These are phyloP conservation scores for Leptoclinus maculatus DNA, from an alignment of 2,797 vertebrate genomes.

Conservation along the genomic window DNA sequence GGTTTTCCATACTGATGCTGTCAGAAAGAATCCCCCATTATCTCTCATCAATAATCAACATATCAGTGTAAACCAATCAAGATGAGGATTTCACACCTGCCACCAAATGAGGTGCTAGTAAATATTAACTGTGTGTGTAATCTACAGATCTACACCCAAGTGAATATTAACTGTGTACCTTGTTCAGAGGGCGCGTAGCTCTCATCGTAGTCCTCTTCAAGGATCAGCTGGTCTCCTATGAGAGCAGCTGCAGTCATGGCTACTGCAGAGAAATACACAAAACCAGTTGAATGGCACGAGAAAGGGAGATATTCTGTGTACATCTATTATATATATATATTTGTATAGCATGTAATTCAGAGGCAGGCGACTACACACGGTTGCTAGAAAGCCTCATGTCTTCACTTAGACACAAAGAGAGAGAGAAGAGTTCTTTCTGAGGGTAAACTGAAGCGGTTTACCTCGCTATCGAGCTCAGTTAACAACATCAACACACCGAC, in stretches of 20 bases:
- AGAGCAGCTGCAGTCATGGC: conserved; percentile 76
- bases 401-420: too few relatives aligned
- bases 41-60: background rate
- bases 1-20: background rate
- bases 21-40: background rate
- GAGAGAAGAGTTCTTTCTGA: too few relatives aligned
- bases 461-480: background rate
- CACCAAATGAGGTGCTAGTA: background rate
- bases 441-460: background rate
- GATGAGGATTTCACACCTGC: background rate
- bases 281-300: background rate
- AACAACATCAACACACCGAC: conserved; percentile 15
- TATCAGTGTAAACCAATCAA: background rate
- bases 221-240: conserved; percentile 92
- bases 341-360: too few relatives aligned
- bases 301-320: background rate
- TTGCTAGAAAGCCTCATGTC: background rate
- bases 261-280: conserved; percentile 53
- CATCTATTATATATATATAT: background rate
- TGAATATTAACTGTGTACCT: conserved; percentile 78
- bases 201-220: conserved; percentile 93
- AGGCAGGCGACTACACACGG: background rate
- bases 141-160: background rate
- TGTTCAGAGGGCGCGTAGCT: conserved; percentile 89
- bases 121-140: background rate